phyloP scores from a whole-genome alignment of 2,888 invertebrate genomes.

The Brachynemurus nebulosus region DNA sequence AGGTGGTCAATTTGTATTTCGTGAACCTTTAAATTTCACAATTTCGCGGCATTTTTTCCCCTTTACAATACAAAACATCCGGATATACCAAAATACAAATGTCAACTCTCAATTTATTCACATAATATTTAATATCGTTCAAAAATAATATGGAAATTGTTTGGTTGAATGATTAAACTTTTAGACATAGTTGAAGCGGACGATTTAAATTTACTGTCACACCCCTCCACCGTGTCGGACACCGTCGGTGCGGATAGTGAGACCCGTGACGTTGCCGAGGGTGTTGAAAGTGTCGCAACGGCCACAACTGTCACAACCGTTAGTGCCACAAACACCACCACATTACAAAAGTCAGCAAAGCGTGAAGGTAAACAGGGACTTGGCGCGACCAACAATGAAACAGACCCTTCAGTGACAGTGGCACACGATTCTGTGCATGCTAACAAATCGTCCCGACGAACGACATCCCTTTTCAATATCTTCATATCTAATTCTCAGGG shows the following conservation, averaged over 20 bases:
- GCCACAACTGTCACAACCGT: constrained; percentile 11
- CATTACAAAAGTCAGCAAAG: constrained; percentile 33
- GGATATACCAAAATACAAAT: no score
- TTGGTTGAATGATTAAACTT: no score
- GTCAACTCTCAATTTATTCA: no score
- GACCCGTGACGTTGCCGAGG: constrained; percentile 24
- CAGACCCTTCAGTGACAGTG: constrained; percentile 22
- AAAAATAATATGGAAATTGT: no score
- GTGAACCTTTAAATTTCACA: no score
- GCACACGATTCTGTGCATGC: constrained; percentile 31
- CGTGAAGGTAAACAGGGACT: constrained; percentile 43
- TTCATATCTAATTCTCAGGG: constrained; percentile 93
- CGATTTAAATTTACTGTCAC: constrained; percentile 24
- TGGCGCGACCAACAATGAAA: constrained; percentile 21
- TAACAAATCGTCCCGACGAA: constrained; percentile 75
- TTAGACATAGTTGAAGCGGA: constrained; percentile 35
- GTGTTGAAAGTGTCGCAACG: constrained; percentile 24
- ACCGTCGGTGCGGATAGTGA: constrained; percentile 24
- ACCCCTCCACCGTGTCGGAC: background rate
- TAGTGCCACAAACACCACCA: constrained; percentile 11
- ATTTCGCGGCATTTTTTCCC: no score
- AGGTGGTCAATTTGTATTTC: no score
- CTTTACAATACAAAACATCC: no score
- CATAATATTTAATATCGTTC: no score
- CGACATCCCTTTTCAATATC: constrained; percentile 87